Percentiles rank a stretch among this genome's conserved stretches.
Evolutionary conservation across 2,113 vertebrate species (phyloP).

Genomic region (Ammospiza caudacuta): DNA sequence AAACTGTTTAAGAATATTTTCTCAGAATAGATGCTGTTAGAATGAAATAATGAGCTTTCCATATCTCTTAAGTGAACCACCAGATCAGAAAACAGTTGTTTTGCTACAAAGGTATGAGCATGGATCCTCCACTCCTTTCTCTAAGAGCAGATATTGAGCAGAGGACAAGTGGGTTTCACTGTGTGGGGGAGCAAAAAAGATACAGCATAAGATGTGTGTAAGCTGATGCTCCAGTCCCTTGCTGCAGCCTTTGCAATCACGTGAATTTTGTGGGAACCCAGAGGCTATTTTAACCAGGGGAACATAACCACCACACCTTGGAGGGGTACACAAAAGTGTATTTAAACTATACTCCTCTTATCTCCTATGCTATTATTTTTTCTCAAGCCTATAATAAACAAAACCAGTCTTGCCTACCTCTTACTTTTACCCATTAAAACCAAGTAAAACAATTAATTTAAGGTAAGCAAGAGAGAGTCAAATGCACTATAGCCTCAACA

Average conservation of each 20-base stretch:
- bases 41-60: not conserved
- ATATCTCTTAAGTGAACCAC: not conserved
- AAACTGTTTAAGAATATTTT: not conserved
- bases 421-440: not conserved
- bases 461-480: not conserved
- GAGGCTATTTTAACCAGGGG: not conserved
- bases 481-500: not conserved
- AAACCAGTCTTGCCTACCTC: not conserved
- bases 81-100: not conserved
- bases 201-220: too few relatives aligned
- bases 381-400: not conserved
- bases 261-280: not conserved
- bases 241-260: not conserved
- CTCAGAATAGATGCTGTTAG: not conserved
- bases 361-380: not conserved
- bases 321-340: fast-evolving
- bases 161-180: not conserved
- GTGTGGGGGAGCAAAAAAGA: not conserved
- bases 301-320: not conserved
- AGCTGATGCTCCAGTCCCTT: not conserved
- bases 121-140: not conserved
- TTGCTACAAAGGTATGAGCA: not conserved
- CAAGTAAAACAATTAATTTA: not conserved
- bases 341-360: not conserved
- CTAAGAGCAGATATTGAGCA: not conserved